These are phyloP conservation scores for Halichoeres trimaculatus DNA, from an alignment of 2,113 vertebrate species.

Conservation along the genomic window DNA sequence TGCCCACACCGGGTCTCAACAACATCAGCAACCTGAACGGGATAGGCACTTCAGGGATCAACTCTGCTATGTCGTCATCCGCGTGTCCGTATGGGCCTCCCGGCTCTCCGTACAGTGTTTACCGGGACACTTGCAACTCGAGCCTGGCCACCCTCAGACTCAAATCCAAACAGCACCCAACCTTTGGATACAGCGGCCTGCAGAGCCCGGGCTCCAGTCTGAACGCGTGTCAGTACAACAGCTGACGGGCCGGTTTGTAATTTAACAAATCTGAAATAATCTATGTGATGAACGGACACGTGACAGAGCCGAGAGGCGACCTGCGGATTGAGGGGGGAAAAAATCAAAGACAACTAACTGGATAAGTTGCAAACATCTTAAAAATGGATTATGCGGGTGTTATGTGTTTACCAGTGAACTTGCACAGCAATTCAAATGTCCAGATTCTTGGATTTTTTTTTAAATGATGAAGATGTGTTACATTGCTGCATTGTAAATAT, in stretches of 20 bases:
- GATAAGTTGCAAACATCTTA: slow-evolving; percentile 90
- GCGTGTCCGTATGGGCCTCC: slow-evolving; percentile 95
- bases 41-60: slow-evolving; percentile 93
- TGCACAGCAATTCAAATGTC: slow-evolving; percentile 85
- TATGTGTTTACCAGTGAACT: slow-evolving; percentile 88
- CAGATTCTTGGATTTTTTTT: slow-evolving; percentile 64
- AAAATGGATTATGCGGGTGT: slow-evolving; percentile 91
- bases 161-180: slow-evolving; percentile 98
- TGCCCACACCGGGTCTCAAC: slow-evolving; percentile 92
- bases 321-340: slow-evolving; percentile 54
- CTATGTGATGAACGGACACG: slow-evolving; percentile 47
- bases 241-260: slow-evolving; percentile 85
- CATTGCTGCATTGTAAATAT: slow-evolving; percentile 80
- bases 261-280: slow-evolving; percentile 30
- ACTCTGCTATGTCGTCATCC: slow-evolving; percentile 93
- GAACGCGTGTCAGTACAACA: slow-evolving; percentile 99
- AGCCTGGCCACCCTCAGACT: slow-evolving; percentile 96
- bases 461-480: slow-evolving; percentile 81
- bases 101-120: slow-evolving; percentile 95
- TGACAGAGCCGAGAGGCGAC: slow-evolving; percentile 39
- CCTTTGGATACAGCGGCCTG: slow-evolving; percentile 96
- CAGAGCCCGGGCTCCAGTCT: slow-evolving; percentile 93
- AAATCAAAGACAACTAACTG: slow-evolving; percentile 76
- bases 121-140: slow-evolving; percentile 98
- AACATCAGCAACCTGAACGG: slow-evolving; percentile 96